Conservation (phyloP, 2,113 vertebrate genomes). For the Paracanthobrama guichenoti region DNA sequence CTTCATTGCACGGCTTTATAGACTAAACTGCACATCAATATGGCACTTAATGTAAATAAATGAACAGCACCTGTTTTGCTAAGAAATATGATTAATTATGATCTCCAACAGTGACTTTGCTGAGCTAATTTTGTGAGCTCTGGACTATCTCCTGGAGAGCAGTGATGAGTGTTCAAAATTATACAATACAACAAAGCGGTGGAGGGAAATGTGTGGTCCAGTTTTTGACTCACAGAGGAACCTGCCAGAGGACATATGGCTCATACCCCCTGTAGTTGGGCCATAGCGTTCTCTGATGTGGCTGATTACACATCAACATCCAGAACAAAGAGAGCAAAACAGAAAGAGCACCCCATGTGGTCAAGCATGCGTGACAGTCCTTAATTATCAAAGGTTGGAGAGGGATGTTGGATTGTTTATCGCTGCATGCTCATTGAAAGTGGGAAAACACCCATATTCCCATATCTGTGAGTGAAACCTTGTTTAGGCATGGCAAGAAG, state of each 20-base stretch:
- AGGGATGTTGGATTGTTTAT: conserved; percentile 28
- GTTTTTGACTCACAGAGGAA: conserved; percentile 43
- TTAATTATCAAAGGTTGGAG: conserved; percentile 51
- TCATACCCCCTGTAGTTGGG: conserved; percentile 36
- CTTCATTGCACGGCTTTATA: background rate
- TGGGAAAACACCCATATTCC: conserved; percentile 35
- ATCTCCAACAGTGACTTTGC: background rate
- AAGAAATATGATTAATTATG: background rate
- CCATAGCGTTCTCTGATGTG: conserved; percentile 52
- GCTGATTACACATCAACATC: conserved; percentile 47
- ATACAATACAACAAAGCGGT: conserved; percentile 15
- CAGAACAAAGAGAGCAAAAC: conserved; percentile 47
- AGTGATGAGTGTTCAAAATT: background rate
- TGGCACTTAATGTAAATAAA: conserved; percentile 9
- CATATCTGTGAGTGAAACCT: conserved; percentile 10
- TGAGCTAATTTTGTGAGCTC: conserved; percentile 2
- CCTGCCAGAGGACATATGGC: conserved; percentile 29
- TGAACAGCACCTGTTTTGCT: conserved; percentile 12
- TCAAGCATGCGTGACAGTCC: conserved; percentile 45
- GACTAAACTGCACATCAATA: conserved; percentile 10
- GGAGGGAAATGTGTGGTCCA: conserved; percentile 37
- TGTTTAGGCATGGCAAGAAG: conserved; percentile 11
- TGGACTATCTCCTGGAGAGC: background rate
- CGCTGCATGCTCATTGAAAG: conserved; percentile 17
- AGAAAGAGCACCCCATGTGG: conserved; percentile 41